Conservation (phyloP, 2,797 vertebrate species). For the Graptemys geographica region DNA sequence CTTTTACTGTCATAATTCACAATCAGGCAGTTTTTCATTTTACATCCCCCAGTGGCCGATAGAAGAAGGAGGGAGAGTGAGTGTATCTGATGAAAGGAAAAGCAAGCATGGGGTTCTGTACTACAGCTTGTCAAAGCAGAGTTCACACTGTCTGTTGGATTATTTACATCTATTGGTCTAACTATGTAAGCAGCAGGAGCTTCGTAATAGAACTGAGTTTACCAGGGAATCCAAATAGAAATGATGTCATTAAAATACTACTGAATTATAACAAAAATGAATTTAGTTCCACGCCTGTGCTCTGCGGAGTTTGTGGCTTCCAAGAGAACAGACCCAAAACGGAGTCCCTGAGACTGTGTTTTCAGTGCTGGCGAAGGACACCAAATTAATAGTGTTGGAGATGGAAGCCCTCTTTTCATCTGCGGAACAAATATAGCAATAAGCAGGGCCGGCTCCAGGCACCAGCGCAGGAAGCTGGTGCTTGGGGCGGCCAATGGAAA, state of each 20-base stretch:
- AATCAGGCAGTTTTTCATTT: constrained; percentile 76
- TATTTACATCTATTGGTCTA: not conserved
- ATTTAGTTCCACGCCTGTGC: not conserved
- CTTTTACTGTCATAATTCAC: constrained; percentile 81
- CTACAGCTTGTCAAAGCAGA: constrained; percentile 19
- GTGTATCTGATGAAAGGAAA: not conserved
- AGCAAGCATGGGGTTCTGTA: not conserved
- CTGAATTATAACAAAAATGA: rapidly evolving
- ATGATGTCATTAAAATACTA: not conserved
- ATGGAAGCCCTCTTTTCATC: not conserved
- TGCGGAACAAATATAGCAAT: not conserved
- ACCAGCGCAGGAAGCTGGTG: no score
- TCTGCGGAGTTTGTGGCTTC: not conserved
- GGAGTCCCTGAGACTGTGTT: not conserved
- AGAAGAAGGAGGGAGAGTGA: constrained; percentile 4
- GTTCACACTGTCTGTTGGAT: not conserved
- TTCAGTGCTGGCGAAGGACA: not conserved
- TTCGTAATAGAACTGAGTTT: not conserved
- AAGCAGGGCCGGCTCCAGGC: not conserved
- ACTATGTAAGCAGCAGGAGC: constrained; percentile 7
- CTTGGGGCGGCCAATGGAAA: no score
- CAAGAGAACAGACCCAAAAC: not conserved
- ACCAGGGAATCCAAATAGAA: not conserved
- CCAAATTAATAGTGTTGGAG: rapidly evolving
- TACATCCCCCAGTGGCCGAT: constrained; percentile 58